Percentiles rank a stretch among this genome's conserved stretches.
Evolutionary conservation across 2,113 vertebrate species (phyloP).

Genomic region (Alexandromys fortis): DNA sequence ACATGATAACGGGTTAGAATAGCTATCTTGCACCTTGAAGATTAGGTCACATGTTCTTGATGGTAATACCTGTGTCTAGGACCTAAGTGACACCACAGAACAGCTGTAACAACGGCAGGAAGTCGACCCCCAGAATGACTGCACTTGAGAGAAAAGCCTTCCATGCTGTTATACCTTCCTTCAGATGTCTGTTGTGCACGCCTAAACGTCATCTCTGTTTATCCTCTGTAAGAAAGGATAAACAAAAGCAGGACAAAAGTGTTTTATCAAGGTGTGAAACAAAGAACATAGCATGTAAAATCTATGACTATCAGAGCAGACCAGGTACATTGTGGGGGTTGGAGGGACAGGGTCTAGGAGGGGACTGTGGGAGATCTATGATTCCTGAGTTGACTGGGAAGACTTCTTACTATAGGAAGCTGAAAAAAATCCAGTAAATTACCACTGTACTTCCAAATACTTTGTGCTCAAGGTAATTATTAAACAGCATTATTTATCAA

Average conservation of each 20-base stretch:
- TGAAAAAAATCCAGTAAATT: background rate
- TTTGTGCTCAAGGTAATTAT: constrained; percentile 27
- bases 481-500: constrained; percentile 62
- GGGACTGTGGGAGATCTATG: background rate
- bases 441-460: constrained; percentile 48
- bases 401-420: background rate
- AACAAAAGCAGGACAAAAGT: background rate
- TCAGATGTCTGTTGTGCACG: background rate
- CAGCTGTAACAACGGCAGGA: background rate
- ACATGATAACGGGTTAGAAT: background rate
- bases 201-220: background rate
- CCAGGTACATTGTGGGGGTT: background rate
- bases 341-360: background rate
- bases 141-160: background rate
- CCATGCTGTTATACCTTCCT: background rate
- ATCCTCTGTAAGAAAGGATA: background rate
- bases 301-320: background rate
- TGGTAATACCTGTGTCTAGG: background rate
- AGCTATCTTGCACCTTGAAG: background rate
- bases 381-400: background rate
- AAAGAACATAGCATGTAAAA: background rate
- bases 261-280: background rate
- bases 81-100: background rate
- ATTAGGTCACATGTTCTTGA: background rate
- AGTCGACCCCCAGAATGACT: background rate